Base-by-base conservation (phyloP, 2,797 vertebrate genomes). In the Sparidentex hasta region DNA sequence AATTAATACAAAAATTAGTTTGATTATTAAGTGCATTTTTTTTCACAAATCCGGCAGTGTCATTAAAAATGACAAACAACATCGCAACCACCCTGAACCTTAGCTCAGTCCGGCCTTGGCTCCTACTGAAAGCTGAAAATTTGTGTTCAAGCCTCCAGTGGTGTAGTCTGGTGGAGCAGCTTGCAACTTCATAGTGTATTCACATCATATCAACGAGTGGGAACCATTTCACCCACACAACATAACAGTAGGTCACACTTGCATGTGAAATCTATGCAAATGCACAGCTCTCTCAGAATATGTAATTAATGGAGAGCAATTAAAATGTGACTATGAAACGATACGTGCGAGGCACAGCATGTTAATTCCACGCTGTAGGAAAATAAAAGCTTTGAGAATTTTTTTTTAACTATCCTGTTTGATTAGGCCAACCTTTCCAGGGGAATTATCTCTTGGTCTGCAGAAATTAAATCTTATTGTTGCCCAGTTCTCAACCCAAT, bases 241-340 rank as follows among this genome's bases (percentile, higher is more conserved):
- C 71, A 85, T 59, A 89, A 80, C 77, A 87, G 80, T 76, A 76
- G 87, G 85, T 91, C 88, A 87, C 71, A 81, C 78, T 89, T 75
- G 87, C 82, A 87, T 86, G 76, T 88, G 74, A 85, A 88, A 88
- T 87, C 85, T 86, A 95, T 94, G 93, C 91, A 91, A 93, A 94
- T 94, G 61, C 17, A n/a, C 50, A 52, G 46, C 88, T 90, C 79
- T 78, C 72, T 83, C 74, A 80, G 90, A 94, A 94, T 93, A 77
- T 80, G 64, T 89, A 92, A 94, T 93, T 93, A 93, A 90, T 88
- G 76, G 58, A 83, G 74, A 82, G 82, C 84, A 88, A 90, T 95
- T 94, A 92, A 93, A 90, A 87, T 90, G 65, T 78, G 66, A 81
- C 80, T 78, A 68, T 74, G 62, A 79, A 90, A 92, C 81, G 63